Conservation (phyloP, 2,113 vertebrate genomes). For the Centropristis striata region DNA sequence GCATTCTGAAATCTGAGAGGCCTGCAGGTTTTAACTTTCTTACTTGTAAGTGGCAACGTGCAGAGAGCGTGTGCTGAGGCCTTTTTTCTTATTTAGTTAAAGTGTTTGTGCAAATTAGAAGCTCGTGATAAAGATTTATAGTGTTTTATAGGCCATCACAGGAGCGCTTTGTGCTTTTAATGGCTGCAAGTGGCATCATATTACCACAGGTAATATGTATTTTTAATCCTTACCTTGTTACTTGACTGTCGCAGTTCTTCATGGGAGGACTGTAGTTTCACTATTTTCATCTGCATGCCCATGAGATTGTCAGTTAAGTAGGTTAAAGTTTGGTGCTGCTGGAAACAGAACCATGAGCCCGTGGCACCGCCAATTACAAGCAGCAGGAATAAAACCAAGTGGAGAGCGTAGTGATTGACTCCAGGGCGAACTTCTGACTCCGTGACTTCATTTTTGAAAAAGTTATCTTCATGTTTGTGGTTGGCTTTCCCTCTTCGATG, state of each 20-base stretch:
- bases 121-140: not conserved
- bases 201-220: not conserved
- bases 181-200: not conserved
- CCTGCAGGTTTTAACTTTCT: constrained; percentile 44
- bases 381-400: constrained; percentile 68
- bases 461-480: constrained; percentile 81
- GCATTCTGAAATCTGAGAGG: constrained; percentile 74
- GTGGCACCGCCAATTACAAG: constrained; percentile 63
- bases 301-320: constrained; percentile 77
- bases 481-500: constrained; percentile 82
- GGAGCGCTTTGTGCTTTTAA: not conserved
- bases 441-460: constrained; percentile 66
- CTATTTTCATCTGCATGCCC: constrained; percentile 81
- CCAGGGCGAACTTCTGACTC: constrained; percentile 69
- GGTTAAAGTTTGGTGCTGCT: constrained; percentile 83
- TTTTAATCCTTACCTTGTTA: constrained; percentile 71
- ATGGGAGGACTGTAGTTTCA: constrained; percentile 77
- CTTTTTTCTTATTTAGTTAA: constrained; percentile 13
- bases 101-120: not conserved
- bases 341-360: constrained; percentile 79
- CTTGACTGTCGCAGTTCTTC: constrained; percentile 74
- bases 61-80: constrained; percentile 8
- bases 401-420: constrained; percentile 38
- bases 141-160: not conserved
- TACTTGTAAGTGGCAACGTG: constrained; percentile 26